Base-by-base conservation (phyloP, 92 coral and sea anemone genomes). In the Zoanthus sociatus region DNA sequence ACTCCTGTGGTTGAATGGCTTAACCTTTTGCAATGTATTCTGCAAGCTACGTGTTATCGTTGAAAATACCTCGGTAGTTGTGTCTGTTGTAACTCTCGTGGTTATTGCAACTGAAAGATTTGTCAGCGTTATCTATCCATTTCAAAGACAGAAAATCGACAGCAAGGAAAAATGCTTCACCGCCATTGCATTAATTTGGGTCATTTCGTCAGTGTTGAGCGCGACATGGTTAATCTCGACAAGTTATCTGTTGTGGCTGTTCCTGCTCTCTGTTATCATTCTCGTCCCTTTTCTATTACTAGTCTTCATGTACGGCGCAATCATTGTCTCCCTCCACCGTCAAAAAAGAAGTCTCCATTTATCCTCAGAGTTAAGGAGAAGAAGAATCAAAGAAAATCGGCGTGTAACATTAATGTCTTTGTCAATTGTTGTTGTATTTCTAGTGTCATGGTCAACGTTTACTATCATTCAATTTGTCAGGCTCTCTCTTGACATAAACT, bases 71-170 rank as follows among this genome's bases (percentile, higher is more conserved):
- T 7, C 48, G n/a, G 64, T 79, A 7, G 21, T 66, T 3, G 84
- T 17, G 4, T 79, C 84, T 1, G 44, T 79, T 20, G 6, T 37
- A n/a, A 79, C 73, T 0, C 84, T 79, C 11, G 73, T 42, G 11
- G 44, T 9, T 9, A 79, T 79, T 13, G 73, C 84, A 8, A 9
- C 61, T 79, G 84, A 79, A 37, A 60, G 84, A 17, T 79, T 60
- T 79, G 61, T 12, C 21, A 37, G 73, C 42, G 84, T 79, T n/a
- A 51, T 79, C 0, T 63, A 42, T 17, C 84, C 84, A 3, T 33
- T 79, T 51, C 61, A 79, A 47, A 79, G 42, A 26, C 84, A 61
- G n/a, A 71, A 53, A 45, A 79, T 79, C 55, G 56, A 66, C 72
- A 63, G 55, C 84, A 79, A 79, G 45, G 64, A 61, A 45, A 66